Evolutionary conservation across 2,113 vertebrate genomes (phyloP), one percentile per base, ranked within the genome.

Genomic region (Clarias macrocephalus): DNA sequence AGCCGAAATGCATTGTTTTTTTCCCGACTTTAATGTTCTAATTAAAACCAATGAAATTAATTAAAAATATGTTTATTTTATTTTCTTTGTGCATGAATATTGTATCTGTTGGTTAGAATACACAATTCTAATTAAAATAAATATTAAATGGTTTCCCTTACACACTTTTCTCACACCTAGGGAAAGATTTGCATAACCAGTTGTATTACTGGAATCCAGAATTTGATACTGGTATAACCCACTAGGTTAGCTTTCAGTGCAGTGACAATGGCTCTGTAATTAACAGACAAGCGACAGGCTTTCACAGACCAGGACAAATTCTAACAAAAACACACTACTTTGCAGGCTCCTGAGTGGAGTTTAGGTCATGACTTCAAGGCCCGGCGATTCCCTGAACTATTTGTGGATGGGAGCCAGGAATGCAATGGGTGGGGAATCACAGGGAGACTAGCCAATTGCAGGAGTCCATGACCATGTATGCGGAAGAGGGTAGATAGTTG

Each of bases 11-110:
- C 83, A 28, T 83, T 84, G 75, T 75, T 76, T 88, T 84, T 86
- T 88, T 77, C 1, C 25, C 56, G 57, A 87, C 48, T 84, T 66
- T 77, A 70, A 33, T 85, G 57, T 72, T 80, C 33, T 76, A 63
- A 90, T 83, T 88, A 90, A 88, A 48, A 90, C 68, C 21, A 82
- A 59, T 59, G 57, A 59, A 85, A 68, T 83, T 30, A 54, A 42
- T 54, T 48, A 48, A 19, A 66, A 21, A 54, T 42, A 19, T 21
- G 42, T 23, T 5, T 80, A 42, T 75, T 63, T 37, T 12, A 28
- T 62, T 62, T 66, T 62, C 60, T 10, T 52, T 25, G 42, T 54
- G 33, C 54, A 59, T n/a, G 57, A 25, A 42, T 19, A 48, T 52
- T 23, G 12, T 11, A 42, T 60, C 2, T 48, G 37, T 28, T 52